Evolutionary conservation across 2,888 invertebrate species (phyloP), one percentile per base, ranked within the genome.

Genomic region (Trichacis sp.): DNA sequence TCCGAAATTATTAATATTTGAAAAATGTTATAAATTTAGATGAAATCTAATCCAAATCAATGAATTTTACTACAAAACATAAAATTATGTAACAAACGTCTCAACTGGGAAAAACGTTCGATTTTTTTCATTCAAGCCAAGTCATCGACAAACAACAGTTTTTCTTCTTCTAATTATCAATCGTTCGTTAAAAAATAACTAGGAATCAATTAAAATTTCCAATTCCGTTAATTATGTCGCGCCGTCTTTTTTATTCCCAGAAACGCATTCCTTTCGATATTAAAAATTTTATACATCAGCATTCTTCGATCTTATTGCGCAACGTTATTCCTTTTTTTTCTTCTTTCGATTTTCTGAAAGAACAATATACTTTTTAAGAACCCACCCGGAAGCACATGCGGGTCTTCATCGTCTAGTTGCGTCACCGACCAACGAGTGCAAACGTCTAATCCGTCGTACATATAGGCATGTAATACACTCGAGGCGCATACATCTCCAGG

Each of bases 341-440:
- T 52, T 29, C 40, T 40, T 49, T 53, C 59, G 46, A 33, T 40
- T 15, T 40, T 40, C 12, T 14, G 14, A 29, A 47, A 24, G 45
- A 15, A 49, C 15, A 17, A 18, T 17, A 33, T 33, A 40, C 40
- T 20, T 57, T 40, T 66, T 54, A 59, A 59, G 58, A 53, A 52
- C 56, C 60, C 55, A 67, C 58, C 62, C 62, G 67, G 67, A 67
- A 67, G 59, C 56, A 67, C 59, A 15, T 51, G 52, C 54, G 49
- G 63, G 62, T 67, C 66, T 67, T 66, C 66, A 49, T 62, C 67
- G 63, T 63, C 63, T 56, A 67, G 67, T 67, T 67, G 63, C 67
- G 60, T 67, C 67, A 63, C 67, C 58, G 56, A 59, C 58, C 49
- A 58, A 51, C 48, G 58, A 45, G 63, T 67, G 56, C 60, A 63